Percentiles rank a stretch among this genome's conserved stretches.
Conservation (phyloP, 2,888 invertebrate genomes). For the Patella ulyssiponensis region DNA sequence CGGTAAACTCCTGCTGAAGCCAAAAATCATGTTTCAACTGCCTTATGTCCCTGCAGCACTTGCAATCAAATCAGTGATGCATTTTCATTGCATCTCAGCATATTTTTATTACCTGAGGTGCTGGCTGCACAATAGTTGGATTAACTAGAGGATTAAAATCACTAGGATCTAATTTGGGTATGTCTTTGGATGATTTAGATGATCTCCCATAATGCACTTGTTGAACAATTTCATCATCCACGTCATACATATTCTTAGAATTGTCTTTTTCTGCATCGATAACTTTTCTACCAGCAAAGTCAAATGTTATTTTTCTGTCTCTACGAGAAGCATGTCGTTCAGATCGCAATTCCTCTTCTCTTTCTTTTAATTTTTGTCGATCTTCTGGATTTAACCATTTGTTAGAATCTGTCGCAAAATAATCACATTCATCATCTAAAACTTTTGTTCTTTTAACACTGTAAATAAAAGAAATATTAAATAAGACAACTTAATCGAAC, state of each 20-base stretch:
- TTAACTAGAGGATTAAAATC: conserved; percentile 54
- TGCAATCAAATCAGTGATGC: too few relatives aligned
- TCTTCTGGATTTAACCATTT: conserved; percentile 86
- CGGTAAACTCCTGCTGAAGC: too few relatives aligned
- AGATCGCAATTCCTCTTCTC: conserved; percentile 80
- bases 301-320: conserved; percentile 82
- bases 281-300: conserved; percentile 78
- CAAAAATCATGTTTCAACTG: too few relatives aligned
- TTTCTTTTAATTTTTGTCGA: conserved; percentile 78
- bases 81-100: too few relatives aligned
- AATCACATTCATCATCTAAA: conserved; percentile 95
- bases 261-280: conserved; percentile 72
- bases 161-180: conserved; percentile 21
- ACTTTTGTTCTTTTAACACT: conserved; percentile 83
- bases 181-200: conserved; percentile 32
- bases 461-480: conserved; percentile 37
- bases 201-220: conserved; percentile 62
- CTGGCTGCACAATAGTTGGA: conserved; percentile 51
- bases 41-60: too few relatives aligned
- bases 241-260: conserved; percentile 64
- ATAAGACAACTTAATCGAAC: neutral
- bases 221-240: conserved; percentile 70
- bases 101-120: conserved; percentile 52
- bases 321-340: conserved; percentile 81
- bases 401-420: conserved; percentile 83